Base-by-base conservation (phyloP, 23 tunicate genomes). In the Trididemnum nubilum region DNA sequence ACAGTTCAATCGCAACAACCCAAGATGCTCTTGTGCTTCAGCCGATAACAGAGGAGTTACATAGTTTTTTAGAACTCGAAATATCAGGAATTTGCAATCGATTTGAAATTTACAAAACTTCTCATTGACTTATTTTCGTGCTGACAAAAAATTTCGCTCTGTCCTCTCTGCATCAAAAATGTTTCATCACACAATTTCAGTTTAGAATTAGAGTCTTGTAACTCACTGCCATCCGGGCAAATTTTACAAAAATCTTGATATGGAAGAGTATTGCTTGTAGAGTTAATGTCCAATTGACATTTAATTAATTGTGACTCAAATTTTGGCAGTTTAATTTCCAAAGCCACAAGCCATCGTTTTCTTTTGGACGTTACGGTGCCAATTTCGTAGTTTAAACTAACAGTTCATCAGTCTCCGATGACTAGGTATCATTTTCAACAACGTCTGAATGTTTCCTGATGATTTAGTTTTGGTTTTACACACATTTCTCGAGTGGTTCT, bases 31-130 rank as follows among this genome's bases (percentile, higher is more conserved):
- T 12, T 26, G n/a, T 22, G 67, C 29, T 61, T 61, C 67, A 61
- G 67, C 67, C n/a, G 67, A 61, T 22, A 61, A 25, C 29, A 61
- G n/a, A 61, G 67, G 67, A 61, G n/a, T 25, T 61, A 61, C 5
- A 15, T 21, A 25, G n/a, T 61, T 26, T 61, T 61, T 26, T 22
- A 61, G 26, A 61, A 61, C 26, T 22, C n/a, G 67, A 61, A 61
- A 61, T 12, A 22, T n/a, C n/a, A 61, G 67, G 4, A 12, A n/a
- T n/a, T n/a, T n/a, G n/a, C n/a, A n/a, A n/a, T n/a, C n/a, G n/a
- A n/a, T n/a, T n/a, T n/a, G n/a, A n/a, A n/a, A n/a, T n/a, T n/a
- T n/a, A n/a, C n/a, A n/a, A n/a, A n/a, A n/a, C 18, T 12, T 9
- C 18, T 61, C 5, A 21, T 4, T 22, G 29, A 22, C n/a, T 61